Conservation (phyloP, 2,113 vertebrate genomes). For the Apeltes quadracus region DNA sequence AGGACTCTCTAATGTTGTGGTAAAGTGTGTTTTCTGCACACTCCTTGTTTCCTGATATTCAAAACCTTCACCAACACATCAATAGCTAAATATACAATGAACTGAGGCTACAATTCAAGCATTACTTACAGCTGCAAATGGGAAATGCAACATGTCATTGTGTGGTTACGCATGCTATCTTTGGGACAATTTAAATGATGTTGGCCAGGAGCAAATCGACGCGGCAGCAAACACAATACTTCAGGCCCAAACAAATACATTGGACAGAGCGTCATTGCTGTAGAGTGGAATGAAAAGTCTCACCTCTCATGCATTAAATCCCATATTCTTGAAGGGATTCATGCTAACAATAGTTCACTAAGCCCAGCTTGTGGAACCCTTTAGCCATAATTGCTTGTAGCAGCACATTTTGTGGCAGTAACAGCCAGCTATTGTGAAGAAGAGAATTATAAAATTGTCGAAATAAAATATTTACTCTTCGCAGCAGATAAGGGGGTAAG, state of each 20-base stretch:
- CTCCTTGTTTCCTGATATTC: slow-evolving; percentile 9
- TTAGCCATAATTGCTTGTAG: slow-evolving; percentile 75
- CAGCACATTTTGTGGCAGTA: slow-evolving; percentile 63
- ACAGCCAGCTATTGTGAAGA: slow-evolving; percentile 62
- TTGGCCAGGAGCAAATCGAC: slow-evolving; percentile 59
- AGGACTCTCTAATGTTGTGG: neutral
- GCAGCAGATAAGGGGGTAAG: slow-evolving; percentile 51
- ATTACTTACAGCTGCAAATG: slow-evolving; percentile 26
- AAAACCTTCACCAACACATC: neutral
- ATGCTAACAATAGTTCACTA: slow-evolving; percentile 71
- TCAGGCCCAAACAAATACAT: slow-evolving; percentile 54
- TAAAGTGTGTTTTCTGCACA: neutral
- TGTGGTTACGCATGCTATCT: slow-evolving; percentile 53
- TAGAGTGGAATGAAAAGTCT: slow-evolving; percentile 61
- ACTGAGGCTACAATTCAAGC: neutral
- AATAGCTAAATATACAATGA: slow-evolving; percentile 25
- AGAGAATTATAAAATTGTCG: slow-evolving; percentile 68
- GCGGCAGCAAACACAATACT: slow-evolving; percentile 55
- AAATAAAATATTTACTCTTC: slow-evolving; percentile 63
- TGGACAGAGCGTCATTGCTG: slow-evolving; percentile 57
- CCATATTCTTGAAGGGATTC: slow-evolving; percentile 68
- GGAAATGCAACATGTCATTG: slow-evolving; percentile 38
- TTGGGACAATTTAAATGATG: slow-evolving; percentile 53
- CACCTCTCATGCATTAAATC: slow-evolving; percentile 68
- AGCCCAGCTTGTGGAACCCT: slow-evolving; percentile 53